Percentiles rank a stretch among this genome's conserved stretches.
Conservation (phyloP, 2,113 vertebrate species). For the Lycocorax pyrrhopterus region DNA sequence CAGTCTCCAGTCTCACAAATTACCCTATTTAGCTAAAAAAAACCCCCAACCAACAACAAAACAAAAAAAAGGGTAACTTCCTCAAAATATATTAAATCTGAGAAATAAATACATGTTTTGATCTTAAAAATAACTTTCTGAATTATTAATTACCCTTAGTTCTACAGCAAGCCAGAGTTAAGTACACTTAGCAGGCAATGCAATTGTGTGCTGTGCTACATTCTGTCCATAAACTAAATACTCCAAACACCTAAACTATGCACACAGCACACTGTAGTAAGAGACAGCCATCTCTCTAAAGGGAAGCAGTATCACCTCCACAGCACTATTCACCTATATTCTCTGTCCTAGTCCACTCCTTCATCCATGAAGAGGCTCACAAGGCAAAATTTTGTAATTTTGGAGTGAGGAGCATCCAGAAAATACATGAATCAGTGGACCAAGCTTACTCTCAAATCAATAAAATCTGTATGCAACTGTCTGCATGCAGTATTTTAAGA, state of each 20-base stretch:
- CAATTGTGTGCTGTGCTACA: background rate
- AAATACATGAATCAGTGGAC: background rate
- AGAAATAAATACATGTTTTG: background rate
- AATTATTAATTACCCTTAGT: background rate
- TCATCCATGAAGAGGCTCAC: background rate
- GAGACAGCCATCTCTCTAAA: background rate
- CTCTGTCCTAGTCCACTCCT: background rate
- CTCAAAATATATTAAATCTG: background rate
- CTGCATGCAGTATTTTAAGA: background rate
- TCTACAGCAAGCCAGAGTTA: background rate
- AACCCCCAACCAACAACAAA: background rate
- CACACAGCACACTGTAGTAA: background rate
- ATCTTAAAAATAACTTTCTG: background rate
- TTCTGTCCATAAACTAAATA: background rate
- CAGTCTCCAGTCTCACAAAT: conserved; percentile 84
- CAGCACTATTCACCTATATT: background rate
- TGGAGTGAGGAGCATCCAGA: background rate
- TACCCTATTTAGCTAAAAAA: conserved; percentile 66
- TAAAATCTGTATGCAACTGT: background rate
- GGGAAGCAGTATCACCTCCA: background rate
- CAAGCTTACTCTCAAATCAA: background rate
- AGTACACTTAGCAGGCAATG: background rate
- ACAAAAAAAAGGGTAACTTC: background rate
- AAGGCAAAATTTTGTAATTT: background rate
- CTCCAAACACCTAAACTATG: background rate